Evolutionary conservation across 2,888 invertebrate genomes (phyloP).

Genomic region (Toxonevra muliebris): DNA sequence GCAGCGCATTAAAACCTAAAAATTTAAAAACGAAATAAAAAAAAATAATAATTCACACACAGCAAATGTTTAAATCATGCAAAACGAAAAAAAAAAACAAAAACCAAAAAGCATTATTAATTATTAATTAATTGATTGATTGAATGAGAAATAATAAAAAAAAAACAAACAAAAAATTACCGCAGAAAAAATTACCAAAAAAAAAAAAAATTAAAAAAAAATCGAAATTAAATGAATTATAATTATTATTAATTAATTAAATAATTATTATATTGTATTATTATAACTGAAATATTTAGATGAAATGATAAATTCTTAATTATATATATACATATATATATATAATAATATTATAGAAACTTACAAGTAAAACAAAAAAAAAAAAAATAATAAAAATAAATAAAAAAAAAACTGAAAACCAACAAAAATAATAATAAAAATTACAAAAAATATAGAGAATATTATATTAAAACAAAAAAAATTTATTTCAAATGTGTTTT

Average conservation of each 20-base stretch:
- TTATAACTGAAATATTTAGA: constrained; percentile 51
- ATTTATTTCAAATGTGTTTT: neutral
- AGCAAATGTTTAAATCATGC: too few relatives aligned
- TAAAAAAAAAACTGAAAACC: constrained; percentile 46
- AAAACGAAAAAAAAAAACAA: constrained; percentile 9
- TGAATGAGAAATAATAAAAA: neutral
- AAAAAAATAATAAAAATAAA: constrained; percentile 37
- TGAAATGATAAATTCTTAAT: constrained; percentile 56
- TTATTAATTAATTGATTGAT: constrained; percentile 28
- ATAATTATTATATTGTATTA: constrained; percentile 48
- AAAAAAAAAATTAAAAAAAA: constrained; percentile 14
- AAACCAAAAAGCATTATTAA: constrained; percentile 3
- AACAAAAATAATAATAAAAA: constrained; percentile 18
- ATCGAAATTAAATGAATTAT: constrained; percentile 9
- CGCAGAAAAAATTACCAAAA: constrained; percentile 9
- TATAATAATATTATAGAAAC: constrained; percentile 42
- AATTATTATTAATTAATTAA: constrained; percentile 44
- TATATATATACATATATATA: constrained; percentile 40
- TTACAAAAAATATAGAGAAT: constrained; percentile 13
- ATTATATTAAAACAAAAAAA: constrained; percentile 26
- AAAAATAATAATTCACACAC: too few relatives aligned
- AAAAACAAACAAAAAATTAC: constrained; percentile 7
- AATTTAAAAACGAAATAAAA: neutral
- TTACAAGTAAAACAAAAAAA: constrained; percentile 41
- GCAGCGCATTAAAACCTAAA: neutral